Conservation (phyloP, 2,888 invertebrate species). For the Apotomis betuletana region DNA sequence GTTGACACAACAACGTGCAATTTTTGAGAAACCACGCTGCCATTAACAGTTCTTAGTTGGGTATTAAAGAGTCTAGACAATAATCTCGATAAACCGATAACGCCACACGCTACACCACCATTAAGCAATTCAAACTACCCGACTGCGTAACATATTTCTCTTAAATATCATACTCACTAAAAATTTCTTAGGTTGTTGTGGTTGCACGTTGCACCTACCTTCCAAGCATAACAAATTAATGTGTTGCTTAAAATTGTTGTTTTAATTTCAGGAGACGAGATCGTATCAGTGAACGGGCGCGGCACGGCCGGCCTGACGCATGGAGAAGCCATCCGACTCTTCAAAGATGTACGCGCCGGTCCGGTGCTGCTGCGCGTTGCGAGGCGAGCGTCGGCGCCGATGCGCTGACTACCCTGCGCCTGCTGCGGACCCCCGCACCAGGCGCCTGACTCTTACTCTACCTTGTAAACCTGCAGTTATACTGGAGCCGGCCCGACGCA, state of each 20-base stretch:
- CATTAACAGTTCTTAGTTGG: too few species aligned
- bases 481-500: conserved; percentile 75
- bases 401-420: conserved; percentile 81
- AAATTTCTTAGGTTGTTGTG: too few species aligned
- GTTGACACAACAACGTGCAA: too few species aligned
- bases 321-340: conserved; percentile 90
- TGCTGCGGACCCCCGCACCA: conserved; percentile 71
- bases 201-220: too few species aligned
- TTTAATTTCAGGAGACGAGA: conserved; percentile 88
- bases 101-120: too few species aligned
- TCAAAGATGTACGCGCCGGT: conserved; percentile 90
- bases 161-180: too few species aligned
- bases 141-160: too few species aligned
- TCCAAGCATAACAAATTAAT: too few species aligned
- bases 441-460: conserved; percentile 72
- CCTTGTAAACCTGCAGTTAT: conserved; percentile 54
- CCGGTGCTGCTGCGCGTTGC: conserved; percentile 89
- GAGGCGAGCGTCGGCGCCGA: conserved; percentile 70
- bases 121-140: too few species aligned
- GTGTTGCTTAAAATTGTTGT: conserved; percentile 15
- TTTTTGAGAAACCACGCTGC: too few species aligned
- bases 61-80: too few species aligned
- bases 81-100: too few species aligned
- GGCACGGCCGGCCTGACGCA: conserved; percentile 90
- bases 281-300: conserved; percentile 91